A percentile compares a stretch with the other conserved stretches of the same genome.
Evolutionary conservation across 2,113 vertebrate genomes (phyloP).

Genomic region (Scartelaos histophorus): DNA sequence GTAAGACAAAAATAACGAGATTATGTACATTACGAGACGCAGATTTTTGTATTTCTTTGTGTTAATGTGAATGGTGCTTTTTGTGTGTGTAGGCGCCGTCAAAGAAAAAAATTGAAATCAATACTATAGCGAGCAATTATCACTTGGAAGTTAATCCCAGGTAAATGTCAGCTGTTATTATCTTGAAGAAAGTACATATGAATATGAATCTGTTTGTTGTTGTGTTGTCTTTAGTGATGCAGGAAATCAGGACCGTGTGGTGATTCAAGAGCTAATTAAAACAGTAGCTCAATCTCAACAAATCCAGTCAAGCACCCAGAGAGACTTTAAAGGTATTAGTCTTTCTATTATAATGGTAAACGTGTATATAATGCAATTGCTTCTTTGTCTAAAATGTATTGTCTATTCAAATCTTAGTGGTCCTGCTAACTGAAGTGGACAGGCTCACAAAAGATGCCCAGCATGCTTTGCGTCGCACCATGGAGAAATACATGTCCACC

Average conservation of each 20-base stretch:
- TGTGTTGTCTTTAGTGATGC: slow-evolving; percentile 82
- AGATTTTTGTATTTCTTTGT: not conserved
- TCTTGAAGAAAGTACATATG: not conserved
- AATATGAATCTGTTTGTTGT: not conserved
- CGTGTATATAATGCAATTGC: not conserved
- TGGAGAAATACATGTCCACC: slow-evolving; percentile 97
- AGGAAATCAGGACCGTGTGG: slow-evolving; percentile 91
- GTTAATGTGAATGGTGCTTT: not conserved
- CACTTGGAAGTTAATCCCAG: slow-evolving; percentile 97
- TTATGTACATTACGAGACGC: no score
- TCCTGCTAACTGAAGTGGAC: slow-evolving; percentile 94
- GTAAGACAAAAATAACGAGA: slow-evolving; percentile 74
- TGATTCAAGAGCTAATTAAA: slow-evolving; percentile 96
- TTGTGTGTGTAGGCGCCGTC: slow-evolving; percentile 85
- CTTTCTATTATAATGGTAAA: not conserved
- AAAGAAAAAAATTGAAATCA: slow-evolving; percentile 99
- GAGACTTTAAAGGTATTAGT: slow-evolving; percentile 92
- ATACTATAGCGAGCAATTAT: slow-evolving; percentile 98
- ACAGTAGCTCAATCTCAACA: slow-evolving; percentile 97
- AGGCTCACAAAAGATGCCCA: slow-evolving; percentile 96
- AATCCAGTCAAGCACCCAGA: slow-evolving; percentile 92
- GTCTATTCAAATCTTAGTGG: slow-evolving; percentile 77
- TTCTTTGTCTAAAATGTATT: no score
- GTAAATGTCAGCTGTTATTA: slow-evolving; percentile 61
- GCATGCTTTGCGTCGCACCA: slow-evolving; percentile 94